Evolutionary conservation across 2,113 vertebrate genomes (phyloP).

Genomic region (Seriola aureovittata): DNA sequence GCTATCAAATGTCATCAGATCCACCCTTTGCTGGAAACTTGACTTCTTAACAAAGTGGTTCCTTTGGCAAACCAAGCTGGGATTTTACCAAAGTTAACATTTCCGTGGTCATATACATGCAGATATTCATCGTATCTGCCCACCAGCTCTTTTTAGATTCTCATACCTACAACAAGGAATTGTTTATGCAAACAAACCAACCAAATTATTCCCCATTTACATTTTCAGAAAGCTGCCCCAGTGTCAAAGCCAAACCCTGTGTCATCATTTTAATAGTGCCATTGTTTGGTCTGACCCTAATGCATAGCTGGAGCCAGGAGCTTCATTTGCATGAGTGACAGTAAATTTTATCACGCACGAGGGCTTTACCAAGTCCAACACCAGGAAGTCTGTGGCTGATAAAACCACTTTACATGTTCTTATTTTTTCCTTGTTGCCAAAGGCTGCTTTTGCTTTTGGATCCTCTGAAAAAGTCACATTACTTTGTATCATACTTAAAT

Average conservation of each 20-base stretch:
- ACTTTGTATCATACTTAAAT: constrained; percentile 33
- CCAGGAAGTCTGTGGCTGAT: constrained; percentile 17
- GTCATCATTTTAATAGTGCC: constrained; percentile 19
- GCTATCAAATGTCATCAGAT: background rate
- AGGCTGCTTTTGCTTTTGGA: constrained; percentile 63
- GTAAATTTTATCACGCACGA: constrained; percentile 44
- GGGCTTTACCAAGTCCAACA: background rate
- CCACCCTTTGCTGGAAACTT: background rate
- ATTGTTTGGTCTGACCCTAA: constrained; percentile 44
- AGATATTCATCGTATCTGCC: background rate
- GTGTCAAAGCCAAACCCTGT: constrained; percentile 6
- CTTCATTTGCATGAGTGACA: constrained; percentile 60
- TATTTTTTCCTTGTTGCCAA: constrained; percentile 22
- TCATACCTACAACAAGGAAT: background rate
- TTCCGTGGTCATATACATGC: background rate
- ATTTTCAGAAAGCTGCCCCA: background rate
- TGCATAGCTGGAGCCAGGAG: constrained; percentile 6
- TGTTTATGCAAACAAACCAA: background rate
- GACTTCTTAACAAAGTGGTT: background rate
- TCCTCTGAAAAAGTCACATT: constrained; percentile 22
- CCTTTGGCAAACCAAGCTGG: background rate
- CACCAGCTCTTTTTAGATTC: background rate
- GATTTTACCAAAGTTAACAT: background rate
- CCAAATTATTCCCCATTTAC: background rate
- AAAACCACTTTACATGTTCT: background rate